Evolutionary conservation across 2,113 vertebrate genomes (phyloP).

Genomic region (Riparia riparia): DNA sequence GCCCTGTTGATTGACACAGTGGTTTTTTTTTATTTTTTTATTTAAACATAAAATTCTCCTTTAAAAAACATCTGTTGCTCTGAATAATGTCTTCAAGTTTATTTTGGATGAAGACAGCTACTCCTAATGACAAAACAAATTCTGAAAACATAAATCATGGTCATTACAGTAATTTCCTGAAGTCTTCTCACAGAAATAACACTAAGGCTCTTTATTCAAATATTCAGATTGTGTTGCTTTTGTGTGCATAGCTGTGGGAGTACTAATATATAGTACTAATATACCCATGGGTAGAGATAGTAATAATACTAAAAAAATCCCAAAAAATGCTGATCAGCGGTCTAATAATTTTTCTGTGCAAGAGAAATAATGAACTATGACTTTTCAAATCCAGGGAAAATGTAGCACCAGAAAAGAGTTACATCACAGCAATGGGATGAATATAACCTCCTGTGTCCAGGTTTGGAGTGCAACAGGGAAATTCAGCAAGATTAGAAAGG

Average conservation of each 20-base stretch:
- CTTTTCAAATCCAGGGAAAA: neutral
- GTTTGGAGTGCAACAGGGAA: neutral
- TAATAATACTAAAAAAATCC: neutral
- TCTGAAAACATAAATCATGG: neutral
- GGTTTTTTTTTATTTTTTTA: neutral
- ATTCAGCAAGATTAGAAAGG: neutral
- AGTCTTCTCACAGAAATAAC: conserved; percentile 2
- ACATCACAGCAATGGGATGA: neutral
- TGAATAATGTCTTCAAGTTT: conserved; percentile 26
- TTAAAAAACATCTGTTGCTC: neutral
- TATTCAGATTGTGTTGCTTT: neutral
- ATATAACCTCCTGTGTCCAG: neutral
- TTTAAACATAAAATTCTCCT: neutral
- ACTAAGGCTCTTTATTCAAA: neutral
- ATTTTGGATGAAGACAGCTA: neutral
- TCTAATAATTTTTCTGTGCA: neutral
- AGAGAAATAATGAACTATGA: neutral
- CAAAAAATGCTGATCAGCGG: neutral
- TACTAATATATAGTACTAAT: neutral
- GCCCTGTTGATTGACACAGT: neutral
- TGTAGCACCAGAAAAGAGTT: neutral
- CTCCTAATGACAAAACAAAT: neutral
- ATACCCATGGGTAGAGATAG: neutral
- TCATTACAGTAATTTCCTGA: conserved; percentile 23
- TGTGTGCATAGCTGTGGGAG: neutral